Evolutionary conservation across 1,140 invertebrate genomes (phyloP).

Genomic region (Dinothrombium tinctorium): DNA sequence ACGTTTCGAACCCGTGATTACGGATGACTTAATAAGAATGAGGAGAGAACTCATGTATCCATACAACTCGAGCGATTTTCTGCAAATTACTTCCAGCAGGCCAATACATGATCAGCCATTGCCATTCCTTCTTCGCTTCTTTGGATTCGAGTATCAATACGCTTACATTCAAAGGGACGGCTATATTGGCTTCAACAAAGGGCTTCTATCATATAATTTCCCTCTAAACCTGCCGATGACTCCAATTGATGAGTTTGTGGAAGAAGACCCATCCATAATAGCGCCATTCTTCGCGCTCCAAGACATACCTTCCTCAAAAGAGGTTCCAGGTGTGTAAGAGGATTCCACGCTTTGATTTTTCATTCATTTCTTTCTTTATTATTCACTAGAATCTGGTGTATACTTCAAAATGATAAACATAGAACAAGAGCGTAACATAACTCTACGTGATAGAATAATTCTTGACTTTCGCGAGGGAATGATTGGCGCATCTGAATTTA

Average conservation of each 20-base stretch:
- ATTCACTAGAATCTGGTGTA: conserved; percentile 35
- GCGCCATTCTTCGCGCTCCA: conserved; percentile 75
- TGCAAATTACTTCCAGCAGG: conserved; percentile 15
- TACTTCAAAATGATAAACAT: conserved; percentile 23
- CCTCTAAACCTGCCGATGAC: conserved; percentile 57
- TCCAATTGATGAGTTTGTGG: conserved; percentile 46
- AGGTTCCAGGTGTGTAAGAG: conserved; percentile 14
- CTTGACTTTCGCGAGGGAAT: conserved; percentile 74
- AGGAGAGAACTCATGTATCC: conserved; percentile 15
- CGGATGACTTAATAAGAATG: conserved; percentile 6
- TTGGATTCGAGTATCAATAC: conserved; percentile 77
- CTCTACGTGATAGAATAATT: conserved; percentile 50
- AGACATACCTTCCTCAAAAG: conserved; percentile 33
- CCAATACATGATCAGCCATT: conserved; percentile 19
- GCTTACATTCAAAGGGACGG: conserved; percentile 69
- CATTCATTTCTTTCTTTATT: neutral
- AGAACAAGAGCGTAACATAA: conserved; percentile 24
- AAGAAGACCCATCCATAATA: conserved; percentile 73
- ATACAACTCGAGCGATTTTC: conserved; percentile 9
- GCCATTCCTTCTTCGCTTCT: conserved; percentile 65
- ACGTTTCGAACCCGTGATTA: conserved; percentile 4
- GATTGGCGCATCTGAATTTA: conserved; percentile 65
- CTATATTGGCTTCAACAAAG: conserved; percentile 69
- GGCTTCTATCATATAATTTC: conserved; percentile 51
- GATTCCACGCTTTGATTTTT: neutral